Conservation (phyloP, 2,888 invertebrate genomes). For the Hydraecia micacea region DNA sequence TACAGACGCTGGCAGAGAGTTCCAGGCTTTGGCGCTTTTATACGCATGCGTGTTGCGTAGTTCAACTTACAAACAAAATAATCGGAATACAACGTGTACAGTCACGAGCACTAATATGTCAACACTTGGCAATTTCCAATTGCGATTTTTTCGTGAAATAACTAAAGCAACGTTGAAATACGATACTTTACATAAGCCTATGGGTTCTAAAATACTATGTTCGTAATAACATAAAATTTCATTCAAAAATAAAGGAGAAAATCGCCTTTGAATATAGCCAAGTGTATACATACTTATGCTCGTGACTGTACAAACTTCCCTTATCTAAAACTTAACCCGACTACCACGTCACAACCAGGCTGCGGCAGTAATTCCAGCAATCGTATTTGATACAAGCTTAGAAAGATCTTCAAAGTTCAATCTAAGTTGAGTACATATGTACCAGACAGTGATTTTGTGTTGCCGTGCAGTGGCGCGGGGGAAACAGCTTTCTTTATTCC, state of each 20-base stretch:
- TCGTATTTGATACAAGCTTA: slow-evolving; percentile 44
- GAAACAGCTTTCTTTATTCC: slow-evolving; percentile 48
- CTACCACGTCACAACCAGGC: neutral
- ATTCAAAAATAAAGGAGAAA: too few relatives aligned
- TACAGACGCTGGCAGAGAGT: neutral
- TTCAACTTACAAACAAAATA: neutral
- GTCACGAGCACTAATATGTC: too few relatives aligned
- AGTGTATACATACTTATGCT: too few relatives aligned
- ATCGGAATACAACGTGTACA: neutral
- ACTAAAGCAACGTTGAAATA: too few relatives aligned
- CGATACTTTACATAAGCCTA: too few relatives aligned
- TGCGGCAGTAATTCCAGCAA: slow-evolving; percentile 15
- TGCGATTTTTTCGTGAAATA: too few relatives aligned
- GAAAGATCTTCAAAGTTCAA: slow-evolving; percentile 49
- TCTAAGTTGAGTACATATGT: slow-evolving; percentile 50
- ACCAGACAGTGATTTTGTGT: slow-evolving; percentile 50
- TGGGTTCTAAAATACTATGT: too few relatives aligned
- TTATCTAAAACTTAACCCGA: slow-evolving; percentile 20
- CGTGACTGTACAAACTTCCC: slow-evolving; percentile 29
- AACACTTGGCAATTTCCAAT: too few relatives aligned
- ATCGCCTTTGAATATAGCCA: too few relatives aligned
- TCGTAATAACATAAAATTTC: too few relatives aligned
- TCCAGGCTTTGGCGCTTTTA: neutral
- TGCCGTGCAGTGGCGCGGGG: slow-evolving; percentile 28
- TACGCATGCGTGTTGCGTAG: neutral